Evolutionary conservation across 2,888 invertebrate species (phyloP).

Genomic region (Ferrisia virgata): DNA sequence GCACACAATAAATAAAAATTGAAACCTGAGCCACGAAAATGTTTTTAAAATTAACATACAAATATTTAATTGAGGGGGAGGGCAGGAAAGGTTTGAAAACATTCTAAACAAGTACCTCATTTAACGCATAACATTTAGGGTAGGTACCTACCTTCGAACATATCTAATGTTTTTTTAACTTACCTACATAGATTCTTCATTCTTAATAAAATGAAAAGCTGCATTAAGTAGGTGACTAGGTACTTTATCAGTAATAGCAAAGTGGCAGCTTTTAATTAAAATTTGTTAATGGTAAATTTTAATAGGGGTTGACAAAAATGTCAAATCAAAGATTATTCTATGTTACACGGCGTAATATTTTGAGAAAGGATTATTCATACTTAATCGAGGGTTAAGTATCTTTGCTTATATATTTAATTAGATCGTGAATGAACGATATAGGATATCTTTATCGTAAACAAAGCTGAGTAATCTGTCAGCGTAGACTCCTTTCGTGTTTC

Average conservation of each 20-base stretch:
- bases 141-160: too few species aligned
- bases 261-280: neutral
- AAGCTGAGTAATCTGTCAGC: neutral
- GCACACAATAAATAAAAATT: too few species aligned
- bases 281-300: neutral
- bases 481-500: neutral
- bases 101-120: too few species aligned
- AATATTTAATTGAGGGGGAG: too few species aligned
- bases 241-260: neutral
- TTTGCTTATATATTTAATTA: neutral
- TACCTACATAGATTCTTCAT: neutral
- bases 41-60: too few species aligned
- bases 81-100: too few species aligned
- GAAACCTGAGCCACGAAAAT: too few species aligned
- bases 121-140: too few species aligned
- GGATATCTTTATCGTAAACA: neutral
- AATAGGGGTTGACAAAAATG: neutral
- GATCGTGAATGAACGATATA: neutral
- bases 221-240: neutral
- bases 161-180: neutral
- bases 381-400: neutral
- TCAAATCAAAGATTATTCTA: neutral
- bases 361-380: neutral
- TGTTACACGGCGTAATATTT: neutral
- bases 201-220: neutral